A percentile compares a stretch with the other conserved stretches of the same genome.
Conservation (phyloP, 1,140 invertebrate genomes). For the Elysia chlorotica region DNA sequence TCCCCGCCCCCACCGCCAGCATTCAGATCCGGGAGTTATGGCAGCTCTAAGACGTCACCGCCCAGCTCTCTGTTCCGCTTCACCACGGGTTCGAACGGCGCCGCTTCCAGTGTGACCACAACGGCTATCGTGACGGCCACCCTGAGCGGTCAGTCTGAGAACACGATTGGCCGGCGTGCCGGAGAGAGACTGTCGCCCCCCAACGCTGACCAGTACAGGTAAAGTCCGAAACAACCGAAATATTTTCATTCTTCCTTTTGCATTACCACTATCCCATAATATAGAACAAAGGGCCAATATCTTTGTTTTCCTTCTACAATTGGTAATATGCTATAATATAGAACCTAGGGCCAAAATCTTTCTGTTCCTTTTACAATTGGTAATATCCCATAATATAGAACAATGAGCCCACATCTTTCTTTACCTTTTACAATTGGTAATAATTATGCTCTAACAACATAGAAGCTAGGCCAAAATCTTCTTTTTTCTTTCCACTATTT, state of each 20-base stretch:
- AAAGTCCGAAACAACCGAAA: not conserved
- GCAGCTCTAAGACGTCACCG: conserved; percentile 6
- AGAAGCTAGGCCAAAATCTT: too few relatives aligned
- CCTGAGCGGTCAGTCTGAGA: not conserved
- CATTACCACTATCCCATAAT: not conserved
- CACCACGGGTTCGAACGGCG: not conserved
- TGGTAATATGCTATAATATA: too few relatives aligned
- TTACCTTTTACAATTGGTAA: too few relatives aligned
- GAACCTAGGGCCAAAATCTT: not conserved
- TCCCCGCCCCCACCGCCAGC: not conserved
- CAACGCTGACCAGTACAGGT: not conserved
- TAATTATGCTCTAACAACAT: too few relatives aligned
- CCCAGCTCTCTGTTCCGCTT: conserved; percentile 18
- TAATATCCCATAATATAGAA: too few relatives aligned
- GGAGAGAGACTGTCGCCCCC: not conserved
- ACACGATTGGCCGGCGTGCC: not conserved
- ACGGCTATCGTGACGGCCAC: not conserved
- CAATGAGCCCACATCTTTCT: too few relatives aligned
- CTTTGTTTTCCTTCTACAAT: too few relatives aligned
- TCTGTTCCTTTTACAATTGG: too few relatives aligned
- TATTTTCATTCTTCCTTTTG: not conserved
- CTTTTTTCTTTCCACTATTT: too few relatives aligned
- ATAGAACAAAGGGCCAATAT: not conserved
- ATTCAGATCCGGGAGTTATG: conserved; percentile 7
- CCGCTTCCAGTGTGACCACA: not conserved